Evolutionary conservation across 2,888 invertebrate species (phyloP), one percentile per base, ranked within the genome.

Genomic region (Melanotus villosus): DNA sequence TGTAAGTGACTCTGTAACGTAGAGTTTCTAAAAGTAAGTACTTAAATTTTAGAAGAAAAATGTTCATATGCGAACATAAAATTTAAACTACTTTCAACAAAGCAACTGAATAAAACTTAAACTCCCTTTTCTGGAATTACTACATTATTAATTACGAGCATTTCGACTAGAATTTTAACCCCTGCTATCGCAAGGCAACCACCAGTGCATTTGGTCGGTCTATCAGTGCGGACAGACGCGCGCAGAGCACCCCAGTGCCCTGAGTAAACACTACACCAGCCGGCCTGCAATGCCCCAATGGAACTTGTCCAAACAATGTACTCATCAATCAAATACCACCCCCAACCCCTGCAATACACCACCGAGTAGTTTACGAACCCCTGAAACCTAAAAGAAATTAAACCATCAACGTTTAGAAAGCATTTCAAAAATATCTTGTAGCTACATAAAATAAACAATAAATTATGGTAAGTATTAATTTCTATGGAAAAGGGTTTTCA

Each of bases 291-390:
- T 79, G 79, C 80, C 78, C 79, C 77, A 77, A 68, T 75, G 78
- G 78, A 78, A 80, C 80, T 80, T 81, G 80, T 81, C 79, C 81
- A 82, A 82, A 82, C 82, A 82, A 81, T 81, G 81, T 81, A 81
- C 80, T 81, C 81, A 82, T 82, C 82, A 82, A 82, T 82, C 82
- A 82, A 82, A 82, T 79, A 80, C 80, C 80, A 80, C 73, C 76
- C 69, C 73, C 72, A 70, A 70, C 67, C 75, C 72, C 73, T 32
- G 32, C 26, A 12, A 21, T 23, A 23, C 65, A 59, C 67, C 30
- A 43, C 50, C 62, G 30, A 54, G 58, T 36, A 54, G 62, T 45
- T 60, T 60, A 67, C 47, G 43, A 66, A 45, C 43, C 54, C 47
- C 34, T 54, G 19, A 50, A 68, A 34, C 47, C 38, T 57, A 57